Conservation (phyloP, 1,140 invertebrate genomes). For the Cylas formicarius region DNA sequence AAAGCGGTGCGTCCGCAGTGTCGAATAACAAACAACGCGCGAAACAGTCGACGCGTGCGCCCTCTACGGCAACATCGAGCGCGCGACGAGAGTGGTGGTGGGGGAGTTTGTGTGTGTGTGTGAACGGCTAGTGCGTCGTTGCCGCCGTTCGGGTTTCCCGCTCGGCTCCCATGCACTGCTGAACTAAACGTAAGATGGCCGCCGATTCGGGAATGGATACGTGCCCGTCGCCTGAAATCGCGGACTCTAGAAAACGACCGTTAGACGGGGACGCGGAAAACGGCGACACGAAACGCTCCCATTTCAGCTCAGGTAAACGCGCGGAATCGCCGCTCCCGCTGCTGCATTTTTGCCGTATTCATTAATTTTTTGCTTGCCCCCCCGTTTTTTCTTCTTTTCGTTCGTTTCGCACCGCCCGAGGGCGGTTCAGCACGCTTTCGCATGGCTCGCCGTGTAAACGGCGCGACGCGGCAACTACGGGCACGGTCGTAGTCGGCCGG, state of each 20-base stretch:
- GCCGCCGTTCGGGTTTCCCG: constrained; percentile 20
- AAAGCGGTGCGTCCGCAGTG: no score
- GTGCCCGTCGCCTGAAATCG: constrained; percentile 72
- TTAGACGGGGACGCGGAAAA: constrained; percentile 79
- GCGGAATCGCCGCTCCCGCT: constrained; percentile 2
- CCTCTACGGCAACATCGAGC: no score
- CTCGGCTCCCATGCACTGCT: constrained; percentile 33
- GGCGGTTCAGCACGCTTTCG: constrained; percentile 9
- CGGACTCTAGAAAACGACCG: constrained; percentile 77
- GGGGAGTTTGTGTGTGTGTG: constrained; percentile 7
- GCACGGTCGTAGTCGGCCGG: constrained; percentile 14
- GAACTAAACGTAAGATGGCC: constrained; percentile 54
- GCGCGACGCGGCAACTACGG: constrained; percentile 15
- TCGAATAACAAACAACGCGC: no score
- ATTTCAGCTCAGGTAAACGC: constrained; percentile 74
- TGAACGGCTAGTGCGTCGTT: constrained; percentile 17
- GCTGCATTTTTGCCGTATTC: constrained; percentile 6
- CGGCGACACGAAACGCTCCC: constrained; percentile 79
- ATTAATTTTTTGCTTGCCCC: constrained; percentile 5
- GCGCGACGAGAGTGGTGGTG: no score
- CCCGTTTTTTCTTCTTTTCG: neutral
- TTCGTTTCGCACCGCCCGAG: neutral
- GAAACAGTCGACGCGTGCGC: no score
- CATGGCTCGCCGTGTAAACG: no score
- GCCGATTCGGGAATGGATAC: constrained; percentile 75